A percentile compares a stretch with the other conserved stretches of the same genome.
Conservation (phyloP, 1,140 invertebrate genomes). For the Trachymyrmex septentrionalis region DNA sequence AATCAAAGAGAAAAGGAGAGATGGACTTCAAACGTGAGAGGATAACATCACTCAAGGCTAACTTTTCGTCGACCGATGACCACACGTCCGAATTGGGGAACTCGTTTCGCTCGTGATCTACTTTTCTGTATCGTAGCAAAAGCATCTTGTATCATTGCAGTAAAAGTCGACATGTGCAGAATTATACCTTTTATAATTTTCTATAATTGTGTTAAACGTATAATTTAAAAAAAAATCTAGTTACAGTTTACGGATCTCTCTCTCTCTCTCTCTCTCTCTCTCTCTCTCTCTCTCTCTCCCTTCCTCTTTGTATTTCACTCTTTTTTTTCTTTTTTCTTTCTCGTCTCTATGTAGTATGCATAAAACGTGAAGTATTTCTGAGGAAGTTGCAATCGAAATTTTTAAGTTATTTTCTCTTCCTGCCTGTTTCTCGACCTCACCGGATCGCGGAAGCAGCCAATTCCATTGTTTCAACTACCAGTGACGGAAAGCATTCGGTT, state of each 20-base stretch:
- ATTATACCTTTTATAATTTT: background rate
- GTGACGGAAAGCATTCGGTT: constrained; percentile 39
- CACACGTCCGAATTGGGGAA: constrained; percentile 34
- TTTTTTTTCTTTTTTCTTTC: background rate
- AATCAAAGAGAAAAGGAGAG: too few species aligned
- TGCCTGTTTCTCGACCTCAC: constrained; percentile 1
- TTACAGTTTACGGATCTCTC: background rate
- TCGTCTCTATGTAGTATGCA: background rate
- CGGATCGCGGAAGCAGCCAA: constrained; percentile 48
- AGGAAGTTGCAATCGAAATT: constrained; percentile 44
- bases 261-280: background rate
- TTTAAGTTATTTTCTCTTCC: constrained; percentile 56
- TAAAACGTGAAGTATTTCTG: background rate
- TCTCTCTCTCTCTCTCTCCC: background rate
- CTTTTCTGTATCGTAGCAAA: constrained; percentile 25
- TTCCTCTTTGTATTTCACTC: background rate
- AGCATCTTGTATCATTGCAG: background rate
- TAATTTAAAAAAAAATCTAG: background rate
- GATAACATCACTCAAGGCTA: constrained; percentile 44
- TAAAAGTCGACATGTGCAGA: background rate
- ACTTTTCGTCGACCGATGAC: constrained; percentile 48
- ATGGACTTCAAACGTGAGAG: constrained; percentile 26
- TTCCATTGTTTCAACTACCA: constrained; percentile 48
- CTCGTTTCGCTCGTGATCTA: constrained; percentile 53
- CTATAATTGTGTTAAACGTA: background rate